Conservation (phyloP, 2,113 vertebrate species). For the Myrmophylax atrothorax region DNA sequence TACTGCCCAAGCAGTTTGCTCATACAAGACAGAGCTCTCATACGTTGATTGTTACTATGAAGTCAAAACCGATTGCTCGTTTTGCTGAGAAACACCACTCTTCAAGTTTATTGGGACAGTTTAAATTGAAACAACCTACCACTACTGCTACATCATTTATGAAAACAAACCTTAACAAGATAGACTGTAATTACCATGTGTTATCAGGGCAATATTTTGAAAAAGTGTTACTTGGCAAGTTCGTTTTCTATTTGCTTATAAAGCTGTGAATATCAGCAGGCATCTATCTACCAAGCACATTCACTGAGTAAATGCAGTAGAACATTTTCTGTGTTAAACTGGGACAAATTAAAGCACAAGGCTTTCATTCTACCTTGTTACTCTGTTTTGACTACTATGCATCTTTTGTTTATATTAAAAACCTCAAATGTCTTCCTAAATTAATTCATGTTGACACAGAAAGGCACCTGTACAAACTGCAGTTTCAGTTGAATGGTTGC, state of each 20-base stretch:
- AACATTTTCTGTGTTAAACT: neutral
- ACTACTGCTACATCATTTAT: neutral
- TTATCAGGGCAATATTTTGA: neutral
- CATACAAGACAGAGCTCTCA: neutral
- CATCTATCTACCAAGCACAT: neutral
- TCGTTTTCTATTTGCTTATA: neutral
- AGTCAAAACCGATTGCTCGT: neutral
- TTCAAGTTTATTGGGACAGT: neutral
- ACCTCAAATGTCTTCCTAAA: neutral
- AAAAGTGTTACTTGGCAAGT: neutral
- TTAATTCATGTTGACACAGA: neutral
- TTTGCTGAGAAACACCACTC: neutral
- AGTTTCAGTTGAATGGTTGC: neutral
- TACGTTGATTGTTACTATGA: neutral
- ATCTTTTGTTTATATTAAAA: neutral
- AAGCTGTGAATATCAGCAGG: neutral
- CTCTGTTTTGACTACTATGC: neutral
- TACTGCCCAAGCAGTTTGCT: neutral
- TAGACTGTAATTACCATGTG: neutral
- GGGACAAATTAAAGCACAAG: neutral
- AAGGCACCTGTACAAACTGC: neutral
- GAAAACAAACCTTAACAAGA: neutral
- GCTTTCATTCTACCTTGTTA: neutral
- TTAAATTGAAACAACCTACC: neutral
- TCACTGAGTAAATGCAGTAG: neutral